A percentile compares a stretch with the other conserved stretches of the same genome.
phyloP scores from a whole-genome alignment of 2,113 vertebrate species.

The Barnardius zonarius region DNA sequence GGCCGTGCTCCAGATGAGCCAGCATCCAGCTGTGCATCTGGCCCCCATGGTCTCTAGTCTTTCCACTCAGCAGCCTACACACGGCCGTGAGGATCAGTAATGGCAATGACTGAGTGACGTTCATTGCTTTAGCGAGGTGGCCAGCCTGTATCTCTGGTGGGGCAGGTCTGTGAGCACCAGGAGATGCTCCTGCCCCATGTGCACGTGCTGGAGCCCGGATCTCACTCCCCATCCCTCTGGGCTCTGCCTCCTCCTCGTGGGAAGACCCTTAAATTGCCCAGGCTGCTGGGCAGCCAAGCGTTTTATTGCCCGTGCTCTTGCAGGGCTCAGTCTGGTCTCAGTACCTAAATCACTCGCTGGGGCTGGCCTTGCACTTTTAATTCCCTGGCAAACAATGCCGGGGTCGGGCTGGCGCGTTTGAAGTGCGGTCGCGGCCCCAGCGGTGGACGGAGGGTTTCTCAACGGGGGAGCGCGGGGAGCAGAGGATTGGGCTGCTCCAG shows the following conservation, averaged over 20 bases:
- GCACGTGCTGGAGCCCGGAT: rapidly evolving
- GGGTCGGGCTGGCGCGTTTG: conserved; percentile 23
- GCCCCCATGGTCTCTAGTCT: rapidly evolving
- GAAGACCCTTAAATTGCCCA: conserved; percentile 53
- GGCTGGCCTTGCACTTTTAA: conserved; percentile 53
- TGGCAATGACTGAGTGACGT: background rate
- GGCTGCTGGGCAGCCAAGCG: conserved; percentile 50
- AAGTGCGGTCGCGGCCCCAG: conserved; percentile 34
- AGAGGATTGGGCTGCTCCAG: conserved; percentile 35
- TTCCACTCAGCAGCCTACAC: background rate
- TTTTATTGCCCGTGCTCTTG: conserved; percentile 56
- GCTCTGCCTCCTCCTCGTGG: conserved; percentile 55
- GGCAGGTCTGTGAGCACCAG: background rate
- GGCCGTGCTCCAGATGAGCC: background rate
- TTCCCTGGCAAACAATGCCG: conserved; percentile 46
- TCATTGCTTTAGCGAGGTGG: background rate
- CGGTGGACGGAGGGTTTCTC: conserved; percentile 16
- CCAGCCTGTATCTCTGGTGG: background rate
- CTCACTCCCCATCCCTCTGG: background rate
- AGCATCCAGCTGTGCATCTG: background rate
- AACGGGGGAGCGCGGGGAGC: background rate
- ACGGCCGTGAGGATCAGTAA: background rate
- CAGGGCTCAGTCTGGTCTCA: conserved; percentile 47
- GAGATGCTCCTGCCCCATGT: background rate
- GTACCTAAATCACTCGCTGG: conserved; percentile 59